Evolutionary conservation across 2,113 vertebrate genomes (phyloP), one percentile per base, ranked within the genome.

Genomic region (Bubo blakistoni): DNA sequence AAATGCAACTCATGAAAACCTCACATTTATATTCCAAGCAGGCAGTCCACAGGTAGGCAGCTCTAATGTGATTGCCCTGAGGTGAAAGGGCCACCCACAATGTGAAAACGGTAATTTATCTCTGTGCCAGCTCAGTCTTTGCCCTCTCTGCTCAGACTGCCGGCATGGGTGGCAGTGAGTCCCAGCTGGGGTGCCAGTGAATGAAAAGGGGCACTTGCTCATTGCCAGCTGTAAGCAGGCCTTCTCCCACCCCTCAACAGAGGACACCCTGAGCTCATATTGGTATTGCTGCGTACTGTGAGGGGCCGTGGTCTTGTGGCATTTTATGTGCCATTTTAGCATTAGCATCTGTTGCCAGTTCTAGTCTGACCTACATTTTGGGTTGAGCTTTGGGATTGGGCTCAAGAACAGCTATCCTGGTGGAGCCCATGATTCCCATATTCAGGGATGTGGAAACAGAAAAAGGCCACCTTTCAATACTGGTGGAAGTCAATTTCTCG

Each of bases 191-290:
- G 13, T 58, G 49, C 46, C 14, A 15, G 54, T 16, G 88, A 16
- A 49, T 4, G 2, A 16, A 2, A 0, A 24, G 84, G 52, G 42
- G 14, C 49, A 13, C 44, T 42, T 24, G 3, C 15, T 81, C 7
- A 6, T 26, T 38, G 36, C n/a, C 0, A 0, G 32, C 65, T 42
- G 6, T 10, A 2, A 51, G 2, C 10, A 16, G 29, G 3, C 10
- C 5, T 32, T 10, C 44, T 46, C 5, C 38, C 2, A 4, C 3
- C 13, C 5, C 13, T 4, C 7, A 4, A 3, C 9, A 42, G 20
- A 4, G 57, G 30, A 24, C 49, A 14, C 13, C 11, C 62, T 3
- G 1, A 44, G 49, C 63, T 59, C 20, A 5, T 25, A 18, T 5
- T 22, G 30, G 12, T 61, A 14, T 13, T 44, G 63, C 71, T 57